Base-by-base conservation (phyloP, 53 echinoderm and acorn worm species). In the Henricia sp. region DNA sequence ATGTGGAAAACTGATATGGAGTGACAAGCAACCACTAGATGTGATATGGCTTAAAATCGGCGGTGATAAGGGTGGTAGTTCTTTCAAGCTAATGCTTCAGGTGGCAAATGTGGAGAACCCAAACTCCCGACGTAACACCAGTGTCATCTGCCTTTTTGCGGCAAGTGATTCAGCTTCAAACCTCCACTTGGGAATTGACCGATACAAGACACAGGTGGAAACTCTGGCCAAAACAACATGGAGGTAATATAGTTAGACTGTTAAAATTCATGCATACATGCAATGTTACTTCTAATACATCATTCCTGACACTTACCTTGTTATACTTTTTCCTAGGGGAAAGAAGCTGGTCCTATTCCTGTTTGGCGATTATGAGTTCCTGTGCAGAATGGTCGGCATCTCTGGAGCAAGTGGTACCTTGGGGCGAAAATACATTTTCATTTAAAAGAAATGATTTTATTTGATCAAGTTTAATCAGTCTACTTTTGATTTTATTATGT, bases 271-370 rank as follows among this genome's bases (percentile, higher is more conserved):
- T 55, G 21, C 21, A 19, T 10, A 33, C 0, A 65, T 33, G 35
- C 13, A 65, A 10, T 4, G 35, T 4, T 11, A 12, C 34, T 4
- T 32, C 34, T 6, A 64, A 11, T 35, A 65, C 30, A 33, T 32
- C 37, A 29, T 66, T 36, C 20, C 1, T 9, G 1, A 66, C 67
- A 36, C 37, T 36, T 37, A 30, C 37, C 0, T 66, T 66, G 4
- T 4, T n/a, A 60, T 62, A 1, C 37, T 13, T 66, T 34, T 1
- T 36, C 37, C 2, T 36, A 66, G 67, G 67, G 67, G 67, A 66
- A 66, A 66, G 67, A 66, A 66, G 67, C 67, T 66, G 0, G 67
- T 66, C 20, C 35, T 66, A 32, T 66, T 66, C n/a, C 67, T 66
- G n/a, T 66, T 66, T 27, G 67, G 67, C 12, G 67, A 66, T 36